Evolutionary conservation across 2,888 invertebrate genomes (phyloP).

Genomic region (Erynnis tages): DNA sequence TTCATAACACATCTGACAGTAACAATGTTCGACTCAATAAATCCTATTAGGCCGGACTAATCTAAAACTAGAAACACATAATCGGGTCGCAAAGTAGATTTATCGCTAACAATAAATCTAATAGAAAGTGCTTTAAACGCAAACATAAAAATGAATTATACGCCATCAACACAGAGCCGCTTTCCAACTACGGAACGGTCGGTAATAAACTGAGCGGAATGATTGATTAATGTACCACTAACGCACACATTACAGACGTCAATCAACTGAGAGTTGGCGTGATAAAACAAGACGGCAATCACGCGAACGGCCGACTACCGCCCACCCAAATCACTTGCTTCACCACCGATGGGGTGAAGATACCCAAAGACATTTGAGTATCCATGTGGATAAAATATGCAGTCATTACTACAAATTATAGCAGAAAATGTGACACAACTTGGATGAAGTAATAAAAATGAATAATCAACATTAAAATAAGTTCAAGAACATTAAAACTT

Average conservation of each 20-base stretch:
- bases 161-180: constrained; percentile 51
- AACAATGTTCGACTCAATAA: constrained; percentile 15
- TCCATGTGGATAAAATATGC: too few species aligned
- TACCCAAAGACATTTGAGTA: background rate
- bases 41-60: constrained; percentile 10
- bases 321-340: constrained; percentile 28
- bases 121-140: constrained; percentile 33
- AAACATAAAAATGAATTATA: constrained; percentile 53
- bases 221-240: constrained; percentile 72
- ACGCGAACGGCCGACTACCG: constrained; percentile 51
- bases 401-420: too few species aligned
- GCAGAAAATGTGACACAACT: too few species aligned
- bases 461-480: too few species aligned
- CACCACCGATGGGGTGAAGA: background rate
- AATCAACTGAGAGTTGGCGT: constrained; percentile 59
- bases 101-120: constrained; percentile 33
- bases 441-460: too few species aligned
- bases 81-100: constrained; percentile 27
- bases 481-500: too few species aligned
- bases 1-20: constrained; percentile 4
- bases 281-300: constrained; percentile 64
- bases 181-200: constrained; percentile 50
- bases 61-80: constrained; percentile 27
- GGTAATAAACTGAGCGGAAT: constrained; percentile 60
- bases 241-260: constrained; percentile 68